A percentile compares a stretch with the other conserved stretches of the same genome.
These are phyloP conservation scores for Xylota sylvarum DNA, from an alignment of 2,888 invertebrate species.

Conservation along the genomic window DNA sequence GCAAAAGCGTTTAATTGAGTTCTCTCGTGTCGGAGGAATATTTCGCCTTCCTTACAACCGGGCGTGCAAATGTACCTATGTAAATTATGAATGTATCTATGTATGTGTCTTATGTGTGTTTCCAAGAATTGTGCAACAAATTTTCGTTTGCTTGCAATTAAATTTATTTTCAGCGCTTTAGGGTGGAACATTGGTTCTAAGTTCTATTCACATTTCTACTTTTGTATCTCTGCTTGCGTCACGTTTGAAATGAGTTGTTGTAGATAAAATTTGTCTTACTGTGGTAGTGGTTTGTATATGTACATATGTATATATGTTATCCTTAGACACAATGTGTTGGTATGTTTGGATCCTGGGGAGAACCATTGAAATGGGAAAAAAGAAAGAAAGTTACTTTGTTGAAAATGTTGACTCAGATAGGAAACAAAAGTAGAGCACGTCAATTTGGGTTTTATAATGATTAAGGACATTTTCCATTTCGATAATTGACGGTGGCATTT, in stretches of 20 bases:
- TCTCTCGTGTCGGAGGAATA: slow-evolving; percentile 39
- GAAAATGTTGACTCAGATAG: not conserved
- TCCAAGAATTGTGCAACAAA: slow-evolving; percentile 60
- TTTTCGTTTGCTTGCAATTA: slow-evolving; percentile 62
- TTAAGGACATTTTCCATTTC: slow-evolving; percentile 9
- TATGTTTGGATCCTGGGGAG: not conserved
- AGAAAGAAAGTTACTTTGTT: not conserved
- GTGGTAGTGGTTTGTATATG: too few relatives aligned
- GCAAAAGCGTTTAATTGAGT: slow-evolving; percentile 68
- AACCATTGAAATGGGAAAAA: not conserved
- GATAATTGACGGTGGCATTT: slow-evolving; percentile 14
- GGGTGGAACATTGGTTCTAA: slow-evolving; percentile 4
- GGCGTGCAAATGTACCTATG: slow-evolving; percentile 18
- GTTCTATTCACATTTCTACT: not conserved
- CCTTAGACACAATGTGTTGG: too few relatives aligned
- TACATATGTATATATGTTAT: too few relatives aligned
- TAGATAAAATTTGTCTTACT: not conserved
- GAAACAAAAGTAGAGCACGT: not conserved
- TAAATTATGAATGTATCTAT: not conserved
- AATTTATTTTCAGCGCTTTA: slow-evolving; percentile 27
- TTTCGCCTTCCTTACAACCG: too few relatives aligned
- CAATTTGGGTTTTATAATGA: not conserved
- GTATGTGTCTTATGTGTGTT: slow-evolving; percentile 44
- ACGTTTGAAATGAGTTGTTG: not conserved
- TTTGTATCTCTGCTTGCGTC: not conserved